Evolutionary conservation across 2,888 invertebrate genomes (phyloP).

Genomic region (Galeruca laticollis): DNA sequence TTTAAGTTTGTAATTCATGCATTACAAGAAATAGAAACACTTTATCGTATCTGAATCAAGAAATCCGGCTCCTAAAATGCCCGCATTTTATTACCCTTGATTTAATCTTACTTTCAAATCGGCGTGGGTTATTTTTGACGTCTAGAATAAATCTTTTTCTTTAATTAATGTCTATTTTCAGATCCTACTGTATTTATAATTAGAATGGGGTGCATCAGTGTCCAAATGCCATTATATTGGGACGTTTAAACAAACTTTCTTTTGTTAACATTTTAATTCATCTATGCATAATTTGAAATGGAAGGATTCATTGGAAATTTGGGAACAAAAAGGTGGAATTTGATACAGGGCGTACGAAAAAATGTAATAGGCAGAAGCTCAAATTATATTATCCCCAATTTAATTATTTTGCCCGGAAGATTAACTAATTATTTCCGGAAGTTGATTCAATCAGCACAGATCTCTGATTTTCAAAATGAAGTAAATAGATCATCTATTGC

Average conservation of each 20-base stretch:
- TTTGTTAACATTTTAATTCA: not conserved
- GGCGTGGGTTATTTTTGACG: slow-evolving; percentile 66
- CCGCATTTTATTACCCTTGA: slow-evolving; percentile 65
- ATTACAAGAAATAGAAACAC: slow-evolving; percentile 56
- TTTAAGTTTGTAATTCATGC: slow-evolving; percentile 54
- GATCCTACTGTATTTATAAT: slow-evolving; percentile 61
- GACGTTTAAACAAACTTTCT: not conserved
- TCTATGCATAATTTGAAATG: no score
- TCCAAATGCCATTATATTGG: slow-evolving; percentile 1
- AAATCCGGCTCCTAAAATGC: slow-evolving; percentile 60
- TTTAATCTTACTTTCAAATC: slow-evolving; percentile 64
- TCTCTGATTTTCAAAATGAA: no score
- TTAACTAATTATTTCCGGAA: no score
- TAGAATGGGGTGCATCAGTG: slow-evolving; percentile 48
- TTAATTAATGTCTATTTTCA: slow-evolving; percentile 64
- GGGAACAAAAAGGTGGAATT: no score
- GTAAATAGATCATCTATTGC: no score
- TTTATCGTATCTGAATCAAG: slow-evolving; percentile 53
- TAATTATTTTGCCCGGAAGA: no score
- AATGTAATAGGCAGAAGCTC: no score
- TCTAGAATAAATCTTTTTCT: slow-evolving; percentile 64
- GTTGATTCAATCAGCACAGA: no score
- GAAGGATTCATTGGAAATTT: no score
- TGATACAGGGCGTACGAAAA: no score
- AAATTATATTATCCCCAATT: not conserved